phyloP scores from a whole-genome alignment of 2,888 invertebrate genomes.

The Aelia acuminata region DNA sequence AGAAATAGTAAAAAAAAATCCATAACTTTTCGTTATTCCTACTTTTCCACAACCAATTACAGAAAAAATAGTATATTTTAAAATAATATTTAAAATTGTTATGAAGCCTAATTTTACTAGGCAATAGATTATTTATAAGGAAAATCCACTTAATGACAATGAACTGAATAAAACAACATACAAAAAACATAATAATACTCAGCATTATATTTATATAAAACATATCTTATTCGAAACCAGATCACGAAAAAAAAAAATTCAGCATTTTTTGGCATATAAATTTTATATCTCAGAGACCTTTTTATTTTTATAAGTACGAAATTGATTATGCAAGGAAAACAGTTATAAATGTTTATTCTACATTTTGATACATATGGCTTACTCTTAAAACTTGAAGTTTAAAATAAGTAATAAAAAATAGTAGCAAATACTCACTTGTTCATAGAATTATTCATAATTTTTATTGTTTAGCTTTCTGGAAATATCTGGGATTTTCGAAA shows the following conservation, averaged over 20 bases:
- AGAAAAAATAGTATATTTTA: neutral
- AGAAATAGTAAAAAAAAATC: neutral
- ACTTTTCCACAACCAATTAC: neutral
- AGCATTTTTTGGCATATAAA: neutral
- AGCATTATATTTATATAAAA: too few species aligned
- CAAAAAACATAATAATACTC: too few species aligned
- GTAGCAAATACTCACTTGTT: too few species aligned
- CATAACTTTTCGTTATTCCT: too few species aligned
- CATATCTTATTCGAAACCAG: too few species aligned
- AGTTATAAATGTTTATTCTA: neutral
- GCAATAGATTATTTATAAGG: neutral
- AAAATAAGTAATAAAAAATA: too few species aligned
- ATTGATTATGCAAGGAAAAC: neutral
- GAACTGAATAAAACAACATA: too few species aligned
- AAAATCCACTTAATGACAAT: neutral
- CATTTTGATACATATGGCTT: too few species aligned
- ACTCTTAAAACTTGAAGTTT: too few species aligned
- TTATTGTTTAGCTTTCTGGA: too few species aligned
- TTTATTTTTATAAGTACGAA: neutral
- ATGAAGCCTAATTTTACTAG: neutral
- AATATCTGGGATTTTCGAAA: too few species aligned
- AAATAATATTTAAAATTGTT: neutral
- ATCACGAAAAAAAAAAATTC: neutral
- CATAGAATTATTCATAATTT: too few species aligned
- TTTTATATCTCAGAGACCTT: neutral